Evolutionary conservation across 2,797 vertebrate species (phyloP), one percentile per base, ranked within the genome.

Genomic region (Myripristis murdjan): DNA sequence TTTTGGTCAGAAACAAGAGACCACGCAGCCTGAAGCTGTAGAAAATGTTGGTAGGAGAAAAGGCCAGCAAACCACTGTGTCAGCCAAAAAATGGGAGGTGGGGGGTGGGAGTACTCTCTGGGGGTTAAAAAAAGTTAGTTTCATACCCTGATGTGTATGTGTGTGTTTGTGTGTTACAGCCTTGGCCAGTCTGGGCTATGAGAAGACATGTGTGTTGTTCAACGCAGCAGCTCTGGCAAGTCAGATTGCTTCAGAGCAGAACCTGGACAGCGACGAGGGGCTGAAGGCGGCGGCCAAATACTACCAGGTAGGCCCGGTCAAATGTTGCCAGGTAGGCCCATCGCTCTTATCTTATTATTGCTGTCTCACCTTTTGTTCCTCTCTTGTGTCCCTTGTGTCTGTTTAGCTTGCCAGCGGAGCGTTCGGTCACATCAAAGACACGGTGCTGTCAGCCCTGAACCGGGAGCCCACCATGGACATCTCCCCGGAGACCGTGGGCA

Each of bases 131-230:
- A 35, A 35, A 35, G 6, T 8, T 0, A 4, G 33, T 44, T 18
- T 28, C 16, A 64, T 6, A 10, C 1, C 22, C 18, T 46, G 24
- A 1, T 49, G 6, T 43, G 12, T 62, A n/a, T 62, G 15, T 72
- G 31, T 55, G 6, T 70, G 12, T 57, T 2, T 82, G 41, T 85
- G 35, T 76, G 9, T 87, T 87, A 51, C 81, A 99, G 98, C 97
- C 80, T 91, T 99, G 92, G 95, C 98, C 62, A 98, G 97, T 91
- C 75, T 98, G 93, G 98, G 98, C 31, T 99, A 99, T 83, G 98
- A 99, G 93, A 99, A 99, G 94, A 99, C 95, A 0, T 99, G 98
- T 48, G 97, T 99, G 82, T 86, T 99, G 87, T 99, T 99, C 92
- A 99, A 99, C 71, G 95, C 95, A 57, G 98, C 97, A 20, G 98